Evolutionary conservation across 2,797 vertebrate genomes (phyloP), one percentile per base, ranked within the genome.

Genomic region (Melanotaenia pygmaea): DNA sequence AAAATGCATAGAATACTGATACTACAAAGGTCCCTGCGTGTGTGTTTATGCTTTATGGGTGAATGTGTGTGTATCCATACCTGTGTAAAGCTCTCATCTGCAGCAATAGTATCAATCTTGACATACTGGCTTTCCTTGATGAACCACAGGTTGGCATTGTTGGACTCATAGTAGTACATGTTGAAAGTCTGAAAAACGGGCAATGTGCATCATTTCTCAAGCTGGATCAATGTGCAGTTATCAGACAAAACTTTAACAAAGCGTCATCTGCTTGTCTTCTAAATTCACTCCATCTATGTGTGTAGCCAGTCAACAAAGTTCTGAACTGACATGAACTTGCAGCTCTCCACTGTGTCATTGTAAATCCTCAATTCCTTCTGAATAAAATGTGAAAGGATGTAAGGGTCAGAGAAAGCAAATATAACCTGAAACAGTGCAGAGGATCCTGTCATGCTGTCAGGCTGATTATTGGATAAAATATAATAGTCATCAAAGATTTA

Each of bases 71-170:
- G 32, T 43, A 12, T 70, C 1, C 62, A 34, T 88, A 93, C 92
- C 88, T 96, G 95, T 6, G 95, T 96, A 68, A 96, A 96, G 82
- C 95, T 96, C 84, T 96, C 95, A 70, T 96, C 95, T 13, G 95
- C 95, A 12, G 95, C 95, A 4, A 96, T 96, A 0, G 95, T 96
- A 74, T 96, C 95, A 18, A 96, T 96, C 88, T 96, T 96, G 62
- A 94, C 85, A 14, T 95, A 96, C 76, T 96, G 95, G 74, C 94
- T 95, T 75, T 96, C 95, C 73, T 95, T 95, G 81, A 96, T 95
- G 70, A 94, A 95, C 94, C 94, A 95, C 82, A 95, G 72, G 86
- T 95, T 95, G 81, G 90, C 89, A 61, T 94, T 94, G 89, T 95
- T 95, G 61, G 95, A 95, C 81, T 96, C 95, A 1, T 94, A 94